Base-by-base conservation (phyloP, 2,888 invertebrate species). In the Octodonta nipae region DNA sequence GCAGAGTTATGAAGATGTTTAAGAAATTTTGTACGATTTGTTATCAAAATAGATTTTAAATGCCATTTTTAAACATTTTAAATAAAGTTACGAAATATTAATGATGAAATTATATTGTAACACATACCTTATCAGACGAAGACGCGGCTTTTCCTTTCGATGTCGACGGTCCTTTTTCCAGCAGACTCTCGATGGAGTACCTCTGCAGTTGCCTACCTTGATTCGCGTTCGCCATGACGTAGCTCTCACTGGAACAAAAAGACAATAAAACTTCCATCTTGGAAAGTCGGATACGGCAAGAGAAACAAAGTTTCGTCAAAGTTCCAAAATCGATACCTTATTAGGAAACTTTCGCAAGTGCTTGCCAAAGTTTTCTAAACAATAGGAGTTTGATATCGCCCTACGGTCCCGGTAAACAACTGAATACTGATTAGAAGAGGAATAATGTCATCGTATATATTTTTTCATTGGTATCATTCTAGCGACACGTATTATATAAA, bases 171-270 rank as follows among this genome's bases (percentile, higher is more conserved):
- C 32, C 36, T 44, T 68, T 58, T 49, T 68, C 65, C 51, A 69
- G 57, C 33, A 68, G 61, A 50, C 67, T 64, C 53, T 68, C 67
- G 46, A 68, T 69, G 37, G 66, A 66, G 52, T 69, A 67, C 47
- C 63, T 65, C 46, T 66, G 63, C 43, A 61, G 59, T 40, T 63
- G 65, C 50, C 63, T 65, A 43, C 61, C 58, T 39, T 63, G 65
- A 50, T 63, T 65, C 49, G 60, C 60, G 41, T 61, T 41, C 5
- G 47, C 48, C 63, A 48, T 50, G 3, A 5, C 13, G 25, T 13
- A 25, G n/a, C n/a, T n/a, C n/a, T 25, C 28, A 30, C 13, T 27
- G 13, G 10, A 33, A n/a, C n/a, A n/a, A n/a, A n/a, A n/a, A n/a
- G n/a, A 31, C 11, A 13, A 16, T 17, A 4, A 29, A 32, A 28